Percentiles rank a stretch among this genome's conserved stretches.
phyloP scores from a whole-genome alignment of 2,113 vertebrate species.

The Cinclus cinclus region DNA sequence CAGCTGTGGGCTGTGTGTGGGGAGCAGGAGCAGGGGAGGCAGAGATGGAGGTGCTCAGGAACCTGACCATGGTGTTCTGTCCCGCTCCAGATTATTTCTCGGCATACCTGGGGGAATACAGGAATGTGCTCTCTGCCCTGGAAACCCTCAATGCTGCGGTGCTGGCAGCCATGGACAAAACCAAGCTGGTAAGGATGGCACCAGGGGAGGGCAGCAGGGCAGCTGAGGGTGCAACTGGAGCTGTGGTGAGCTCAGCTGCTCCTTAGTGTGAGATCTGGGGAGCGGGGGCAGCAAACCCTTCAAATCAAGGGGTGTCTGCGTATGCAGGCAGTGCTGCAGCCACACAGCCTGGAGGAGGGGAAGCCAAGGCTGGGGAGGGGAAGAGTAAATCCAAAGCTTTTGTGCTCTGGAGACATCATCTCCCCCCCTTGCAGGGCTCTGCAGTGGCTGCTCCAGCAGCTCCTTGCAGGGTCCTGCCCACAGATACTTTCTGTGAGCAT shows the following conservation, averaged over 20 bases:
- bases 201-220: not conserved
- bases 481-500: not conserved
- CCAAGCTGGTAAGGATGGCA: constrained; percentile 85
- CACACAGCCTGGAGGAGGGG: not conserved
- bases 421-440: not conserved
- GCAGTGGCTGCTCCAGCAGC: not conserved
- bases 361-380: not conserved
- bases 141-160: constrained; percentile 90
- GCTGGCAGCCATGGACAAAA: constrained; percentile 94
- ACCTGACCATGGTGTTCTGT: not conserved
- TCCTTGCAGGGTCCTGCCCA: not conserved
- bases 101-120: constrained; percentile 89
- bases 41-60: fast-evolving
- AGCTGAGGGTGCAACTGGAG: fast-evolving
- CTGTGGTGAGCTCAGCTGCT: not conserved
- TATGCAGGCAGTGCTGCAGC: not conserved
- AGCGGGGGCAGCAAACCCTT: not conserved
- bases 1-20: not conserved
- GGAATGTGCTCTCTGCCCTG: constrained; percentile 88
- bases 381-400: not conserved
- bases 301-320: fast-evolving
- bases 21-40: not conserved
- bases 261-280: fast-evolving
- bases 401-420: not conserved
- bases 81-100: constrained; percentile 89